These are phyloP conservation scores for Rhaphigaster nebulosa DNA, from an alignment of 2,888 invertebrate species.

Conservation along the genomic window DNA sequence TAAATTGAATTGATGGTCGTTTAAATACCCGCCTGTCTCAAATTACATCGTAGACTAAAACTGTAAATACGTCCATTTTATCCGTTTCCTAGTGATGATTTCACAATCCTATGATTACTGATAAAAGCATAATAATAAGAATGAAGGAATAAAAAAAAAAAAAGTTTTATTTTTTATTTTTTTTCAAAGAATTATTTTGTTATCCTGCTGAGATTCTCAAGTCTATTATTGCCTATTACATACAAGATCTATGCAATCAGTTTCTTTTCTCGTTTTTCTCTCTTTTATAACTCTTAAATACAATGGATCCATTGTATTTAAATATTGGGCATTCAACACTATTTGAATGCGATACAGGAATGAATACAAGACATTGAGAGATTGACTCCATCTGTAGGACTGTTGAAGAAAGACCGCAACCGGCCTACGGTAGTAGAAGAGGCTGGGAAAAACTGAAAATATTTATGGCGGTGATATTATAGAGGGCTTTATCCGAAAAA, in stretches of 20 bases:
- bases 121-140: not conserved
- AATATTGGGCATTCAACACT: slow-evolving; percentile 24
- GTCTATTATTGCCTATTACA: not conserved
- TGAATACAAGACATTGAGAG: slow-evolving; percentile 22
- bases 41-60: no score
- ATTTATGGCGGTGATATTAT: not conserved
- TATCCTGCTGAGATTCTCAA: not conserved
- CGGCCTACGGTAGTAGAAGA: not conserved
- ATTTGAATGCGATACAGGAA: slow-evolving; percentile 16
- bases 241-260: not conserved
- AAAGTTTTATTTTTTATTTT: not conserved
- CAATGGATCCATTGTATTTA: slow-evolving; percentile 33
- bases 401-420: not conserved
- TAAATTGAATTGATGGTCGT: no score
- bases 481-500: no score
- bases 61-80: no score
- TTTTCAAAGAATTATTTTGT: not conserved
- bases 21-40: no score
- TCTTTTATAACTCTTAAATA: not conserved
- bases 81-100: not conserved
- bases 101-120: not conserved
- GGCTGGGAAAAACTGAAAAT: not conserved
- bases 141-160: not conserved
- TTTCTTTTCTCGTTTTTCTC: not conserved
- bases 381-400: slow-evolving; percentile 4